A percentile compares a stretch with the other conserved stretches of the same genome.
Evolutionary conservation across 2,888 invertebrate species (phyloP).

Genomic region (Chrysina gloriosa): DNA sequence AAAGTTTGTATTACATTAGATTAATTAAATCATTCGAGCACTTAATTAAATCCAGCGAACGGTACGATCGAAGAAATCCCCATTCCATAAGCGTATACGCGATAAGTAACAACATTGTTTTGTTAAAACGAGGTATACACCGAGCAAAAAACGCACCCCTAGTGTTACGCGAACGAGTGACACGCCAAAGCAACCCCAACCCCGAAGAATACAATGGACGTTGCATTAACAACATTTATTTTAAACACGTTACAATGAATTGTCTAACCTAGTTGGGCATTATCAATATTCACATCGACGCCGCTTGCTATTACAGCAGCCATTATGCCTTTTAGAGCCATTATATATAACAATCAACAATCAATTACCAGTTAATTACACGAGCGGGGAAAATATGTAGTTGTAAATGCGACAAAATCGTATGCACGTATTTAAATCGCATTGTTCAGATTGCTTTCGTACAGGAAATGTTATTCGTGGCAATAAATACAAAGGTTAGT

Average conservation of each 20-base stretch:
- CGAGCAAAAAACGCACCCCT: constrained; percentile 28
- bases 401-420: too few relatives aligned
- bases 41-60: neutral
- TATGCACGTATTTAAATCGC: too few relatives aligned
- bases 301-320: constrained; percentile 34
- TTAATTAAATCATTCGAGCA: constrained; percentile 18
- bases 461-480: too few relatives aligned
- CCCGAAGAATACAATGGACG: constrained; percentile 46
- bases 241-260: constrained; percentile 48
- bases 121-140: neutral
- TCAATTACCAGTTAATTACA: constrained; percentile 42
- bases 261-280: constrained; percentile 34
- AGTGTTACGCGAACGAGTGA: constrained; percentile 35
- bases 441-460: too few relatives aligned
- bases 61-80: too few relatives aligned
- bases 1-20: neutral
- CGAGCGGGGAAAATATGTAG: constrained; percentile 13
- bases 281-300: constrained; percentile 39
- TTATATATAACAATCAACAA: constrained; percentile 43
- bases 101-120: too few relatives aligned
- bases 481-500: too few relatives aligned
- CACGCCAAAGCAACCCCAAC: constrained; percentile 46
- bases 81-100: too few relatives aligned
- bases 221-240: constrained; percentile 51
- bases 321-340: constrained; percentile 41